Evolutionary conservation across 2,113 vertebrate species (phyloP).

Genomic region (Dromaius novaehollandiae): DNA sequence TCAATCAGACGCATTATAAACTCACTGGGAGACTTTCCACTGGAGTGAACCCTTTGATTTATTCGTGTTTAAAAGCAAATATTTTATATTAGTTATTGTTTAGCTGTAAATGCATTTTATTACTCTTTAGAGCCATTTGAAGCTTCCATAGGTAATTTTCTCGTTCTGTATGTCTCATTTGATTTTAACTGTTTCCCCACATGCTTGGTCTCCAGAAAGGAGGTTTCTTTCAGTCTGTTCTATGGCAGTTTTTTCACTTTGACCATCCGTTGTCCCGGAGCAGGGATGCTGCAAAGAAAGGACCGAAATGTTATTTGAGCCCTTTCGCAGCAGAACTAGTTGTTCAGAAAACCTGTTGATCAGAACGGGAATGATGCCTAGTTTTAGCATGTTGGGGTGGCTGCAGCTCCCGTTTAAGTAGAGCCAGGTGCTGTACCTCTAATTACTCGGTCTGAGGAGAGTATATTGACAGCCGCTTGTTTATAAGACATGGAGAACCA

Average conservation of each 20-base stretch:
- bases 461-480: rapidly evolving
- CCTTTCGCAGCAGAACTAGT: background rate
- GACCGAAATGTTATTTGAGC: background rate
- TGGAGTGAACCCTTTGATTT: background rate
- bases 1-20: background rate
- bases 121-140: background rate
- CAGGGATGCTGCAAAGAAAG: background rate
- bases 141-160: background rate
- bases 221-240: background rate
- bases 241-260: rapidly evolving
- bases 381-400: background rate
- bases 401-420: background rate
- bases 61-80: background rate
- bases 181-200: rapidly evolving
- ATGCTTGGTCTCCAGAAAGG: too few relatives aligned
- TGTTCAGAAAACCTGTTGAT: rapidly evolving
- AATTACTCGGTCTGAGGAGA: too few relatives aligned
- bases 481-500: too few relatives aligned
- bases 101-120: background rate
- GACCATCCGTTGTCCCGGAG: background rate
- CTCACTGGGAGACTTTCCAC: background rate
- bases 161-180: background rate
- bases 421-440: background rate
- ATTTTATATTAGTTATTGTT: background rate
- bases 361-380: background rate